These are phyloP conservation scores for Dioctria linearis DNA, from an alignment of 2,888 invertebrate species.

Conservation along the genomic window DNA sequence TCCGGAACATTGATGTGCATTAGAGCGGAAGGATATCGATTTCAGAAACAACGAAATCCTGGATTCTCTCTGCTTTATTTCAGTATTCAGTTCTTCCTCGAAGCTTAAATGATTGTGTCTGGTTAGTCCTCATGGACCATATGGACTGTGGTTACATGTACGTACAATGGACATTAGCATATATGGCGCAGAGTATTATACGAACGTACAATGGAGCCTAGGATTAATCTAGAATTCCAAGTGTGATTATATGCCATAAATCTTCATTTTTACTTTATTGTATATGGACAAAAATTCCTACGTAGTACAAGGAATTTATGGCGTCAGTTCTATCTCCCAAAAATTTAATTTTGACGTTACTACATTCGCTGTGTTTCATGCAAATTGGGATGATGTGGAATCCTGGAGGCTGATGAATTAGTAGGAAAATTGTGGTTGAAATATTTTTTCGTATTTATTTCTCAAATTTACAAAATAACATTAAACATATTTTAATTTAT, in stretches of 20 bases:
- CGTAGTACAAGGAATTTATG: no score
- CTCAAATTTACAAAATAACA: no score
- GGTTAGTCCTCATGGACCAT: not conserved
- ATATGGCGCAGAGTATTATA: not conserved
- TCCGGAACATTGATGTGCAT: not conserved
- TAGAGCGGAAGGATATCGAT: no score
- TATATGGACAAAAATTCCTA: conserved; percentile 26
- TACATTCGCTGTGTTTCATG: no score
- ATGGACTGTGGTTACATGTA: not conserved
- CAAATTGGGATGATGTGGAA: no score
- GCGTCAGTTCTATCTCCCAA: no score
- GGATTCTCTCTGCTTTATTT: not conserved
- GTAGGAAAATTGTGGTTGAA: no score
- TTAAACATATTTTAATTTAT: no score
- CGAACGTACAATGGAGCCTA: not conserved
- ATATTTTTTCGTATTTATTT: no score
- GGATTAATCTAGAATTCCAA: conserved; percentile 39
- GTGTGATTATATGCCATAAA: conserved; percentile 34
- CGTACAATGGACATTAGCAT: not conserved
- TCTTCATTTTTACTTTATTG: conserved; percentile 42
- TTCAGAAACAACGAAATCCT: not conserved
- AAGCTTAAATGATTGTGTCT: not conserved
- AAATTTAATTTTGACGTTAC: no score
- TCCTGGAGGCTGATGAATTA: no score
- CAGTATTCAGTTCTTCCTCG: not conserved